Base-by-base conservation (phyloP, 2,888 invertebrate genomes). In the Hirtodrosophila alboralis region DNA sequence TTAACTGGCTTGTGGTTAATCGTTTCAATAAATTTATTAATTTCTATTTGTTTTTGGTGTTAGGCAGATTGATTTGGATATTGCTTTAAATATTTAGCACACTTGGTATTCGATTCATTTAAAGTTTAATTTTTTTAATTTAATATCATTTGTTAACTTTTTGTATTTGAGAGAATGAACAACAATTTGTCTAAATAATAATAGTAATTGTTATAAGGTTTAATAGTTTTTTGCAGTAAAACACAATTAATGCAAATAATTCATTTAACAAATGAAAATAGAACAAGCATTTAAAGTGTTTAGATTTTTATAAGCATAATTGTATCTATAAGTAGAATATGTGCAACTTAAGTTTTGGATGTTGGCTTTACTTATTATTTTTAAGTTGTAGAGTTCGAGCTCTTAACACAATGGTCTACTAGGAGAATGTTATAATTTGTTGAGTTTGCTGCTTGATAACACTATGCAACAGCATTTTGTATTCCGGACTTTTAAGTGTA, bases 151-250 rank as follows among this genome's bases (percentile, higher is more conserved):
- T 44, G 27, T 34, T 43, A 18, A 18, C 18, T 34, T 2, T 27
- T 40, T 5, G 6, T 41, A n/a, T 8, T 27, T 53, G 60, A 68
- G 72, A 68, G 64, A 54, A 51, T 63, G 52, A 75, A 64, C 69
- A 79, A 75, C 75, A 77, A 76, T 76, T 73, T 49, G 43, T 59
- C 76, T 76, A 75, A 79, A 75, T 69, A 56, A 73, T 75, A 64
- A 33, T 45, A 44, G 38, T 40, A 48, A 52, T 40, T 45, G 54
- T 40, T 36, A 45, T 44, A 40, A 36, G 51, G 9, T 10, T 38
- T 12, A 36, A 60, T 41, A 41, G 48, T 47, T 34, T 38, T 38
- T 45, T 36, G 37, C 23, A 31, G 16, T 31, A 43, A 41, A n/a
- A 16, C 16, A 21, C 33, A 13, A 53, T 49, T 36, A 34, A 40